These are phyloP conservation scores for Acyrthosiphon pisum DNA, from an alignment of 1,140 invertebrate genomes.

Conservation along the genomic window DNA sequence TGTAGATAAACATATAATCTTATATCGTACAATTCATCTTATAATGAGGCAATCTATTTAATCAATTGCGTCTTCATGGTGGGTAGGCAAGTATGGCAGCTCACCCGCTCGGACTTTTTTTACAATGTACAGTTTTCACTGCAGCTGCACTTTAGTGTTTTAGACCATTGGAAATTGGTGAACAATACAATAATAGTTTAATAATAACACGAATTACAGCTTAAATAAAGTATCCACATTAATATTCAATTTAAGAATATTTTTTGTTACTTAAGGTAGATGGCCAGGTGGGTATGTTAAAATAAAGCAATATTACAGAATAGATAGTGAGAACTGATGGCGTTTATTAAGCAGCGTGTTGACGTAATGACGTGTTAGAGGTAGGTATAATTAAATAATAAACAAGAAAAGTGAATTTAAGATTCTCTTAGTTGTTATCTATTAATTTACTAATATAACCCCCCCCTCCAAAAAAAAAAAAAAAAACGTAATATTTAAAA, in stretches of 20 bases:
- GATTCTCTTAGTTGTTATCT: too few relatives aligned
- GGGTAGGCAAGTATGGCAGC: background rate
- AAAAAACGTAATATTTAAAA: too few relatives aligned
- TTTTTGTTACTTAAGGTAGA: background rate
- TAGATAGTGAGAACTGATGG: background rate
- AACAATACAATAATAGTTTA: background rate
- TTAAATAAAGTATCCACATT: background rate
- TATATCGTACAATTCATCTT: background rate
- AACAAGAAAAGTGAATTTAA: too few relatives aligned
- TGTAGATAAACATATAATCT: background rate
- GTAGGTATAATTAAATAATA: background rate
- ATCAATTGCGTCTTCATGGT: background rate
- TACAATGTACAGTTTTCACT: too few relatives aligned
- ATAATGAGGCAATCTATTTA: background rate
- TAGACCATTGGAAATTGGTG: too few relatives aligned
- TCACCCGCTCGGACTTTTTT: background rate
- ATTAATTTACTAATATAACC: too few relatives aligned
- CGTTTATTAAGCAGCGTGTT: background rate
- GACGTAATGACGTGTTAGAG: too few relatives aligned
- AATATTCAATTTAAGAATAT: background rate
- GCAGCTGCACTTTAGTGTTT: background rate
- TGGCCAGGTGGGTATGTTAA: background rate
- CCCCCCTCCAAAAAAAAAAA: too few relatives aligned
- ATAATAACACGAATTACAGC: background rate
- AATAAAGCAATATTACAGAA: background rate